Conservation (phyloP, 2,797 vertebrate genomes). For the Cyprinella venusta region DNA sequence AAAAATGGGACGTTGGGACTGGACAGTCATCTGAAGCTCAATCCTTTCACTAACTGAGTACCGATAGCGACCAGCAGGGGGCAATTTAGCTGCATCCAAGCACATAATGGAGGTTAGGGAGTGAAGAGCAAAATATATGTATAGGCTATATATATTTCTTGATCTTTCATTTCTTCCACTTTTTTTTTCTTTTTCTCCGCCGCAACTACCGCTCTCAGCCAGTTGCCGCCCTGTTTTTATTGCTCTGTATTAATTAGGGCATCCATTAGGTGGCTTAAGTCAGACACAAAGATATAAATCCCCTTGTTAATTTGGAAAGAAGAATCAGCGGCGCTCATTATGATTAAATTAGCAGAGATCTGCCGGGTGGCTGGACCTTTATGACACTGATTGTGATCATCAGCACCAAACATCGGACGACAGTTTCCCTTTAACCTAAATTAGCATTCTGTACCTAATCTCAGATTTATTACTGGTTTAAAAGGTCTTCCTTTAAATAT, state of each 20-base stretch:
- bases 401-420: conserved; percentile 16
- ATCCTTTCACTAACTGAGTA: conserved; percentile 19
- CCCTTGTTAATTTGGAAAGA: conserved; percentile 54
- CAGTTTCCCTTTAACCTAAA: conserved; percentile 54
- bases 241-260: conserved; percentile 59
- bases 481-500: conserved; percentile 32
- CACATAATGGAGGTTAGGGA: not conserved
- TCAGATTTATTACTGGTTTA: conserved; percentile 33
- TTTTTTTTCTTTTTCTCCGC: conserved; percentile 2
- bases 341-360: conserved; percentile 53
- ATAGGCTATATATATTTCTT: not conserved
- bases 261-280: conserved; percentile 56
- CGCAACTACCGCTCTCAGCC: conserved; percentile 35
- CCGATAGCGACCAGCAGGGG: conserved; percentile 71
- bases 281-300: conserved; percentile 54
- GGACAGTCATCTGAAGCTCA: conserved; percentile 46
- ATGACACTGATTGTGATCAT: conserved; percentile 45
- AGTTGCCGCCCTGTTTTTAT: conserved; percentile 48
- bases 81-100: conserved; percentile 73
- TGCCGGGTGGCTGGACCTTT: conserved; percentile 30
- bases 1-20: conserved; percentile 21
- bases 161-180: conserved; percentile 40
- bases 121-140: not conserved
- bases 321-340: conserved; percentile 54
- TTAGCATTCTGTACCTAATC: conserved; percentile 50